These are phyloP conservation scores for Hesperia comma DNA, from an alignment of 2,888 invertebrate species.

Conservation along the genomic window DNA sequence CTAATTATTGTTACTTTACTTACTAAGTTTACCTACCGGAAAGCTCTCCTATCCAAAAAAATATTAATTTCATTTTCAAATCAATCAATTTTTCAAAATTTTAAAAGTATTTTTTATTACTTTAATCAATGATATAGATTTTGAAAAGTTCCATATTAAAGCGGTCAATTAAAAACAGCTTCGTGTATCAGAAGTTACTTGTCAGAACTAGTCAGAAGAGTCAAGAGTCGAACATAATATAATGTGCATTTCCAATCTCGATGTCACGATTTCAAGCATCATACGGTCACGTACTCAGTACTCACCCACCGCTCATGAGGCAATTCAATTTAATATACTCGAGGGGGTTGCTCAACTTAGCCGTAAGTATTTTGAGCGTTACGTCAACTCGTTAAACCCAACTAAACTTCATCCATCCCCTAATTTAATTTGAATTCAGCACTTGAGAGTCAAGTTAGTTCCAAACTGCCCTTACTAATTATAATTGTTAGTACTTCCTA, in stretches of 20 bases:
- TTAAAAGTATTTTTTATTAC: no score
- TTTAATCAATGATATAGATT: no score
- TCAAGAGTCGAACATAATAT: no score
- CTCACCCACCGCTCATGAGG: background rate
- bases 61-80: no score
- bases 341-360: background rate
- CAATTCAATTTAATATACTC: constrained; percentile 28
- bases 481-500: background rate
- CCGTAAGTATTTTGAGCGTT: constrained; percentile 26
- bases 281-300: constrained; percentile 1
- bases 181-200: no score
- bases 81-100: no score
- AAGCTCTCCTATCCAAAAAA: no score
- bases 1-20: no score
- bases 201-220: no score
- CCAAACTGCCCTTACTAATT: background rate
- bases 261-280: constrained; percentile 10
- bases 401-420: constrained; percentile 21
- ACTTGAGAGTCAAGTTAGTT: constrained; percentile 4
- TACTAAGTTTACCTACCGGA: no score
- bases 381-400: constrained; percentile 25
- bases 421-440: constrained; percentile 30
- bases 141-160: no score
- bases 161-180: no score
- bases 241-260: background rate